These are phyloP conservation scores for Cremastobaeus sp. DNA, from an alignment of 2,888 invertebrate species.

Conservation along the genomic window DNA sequence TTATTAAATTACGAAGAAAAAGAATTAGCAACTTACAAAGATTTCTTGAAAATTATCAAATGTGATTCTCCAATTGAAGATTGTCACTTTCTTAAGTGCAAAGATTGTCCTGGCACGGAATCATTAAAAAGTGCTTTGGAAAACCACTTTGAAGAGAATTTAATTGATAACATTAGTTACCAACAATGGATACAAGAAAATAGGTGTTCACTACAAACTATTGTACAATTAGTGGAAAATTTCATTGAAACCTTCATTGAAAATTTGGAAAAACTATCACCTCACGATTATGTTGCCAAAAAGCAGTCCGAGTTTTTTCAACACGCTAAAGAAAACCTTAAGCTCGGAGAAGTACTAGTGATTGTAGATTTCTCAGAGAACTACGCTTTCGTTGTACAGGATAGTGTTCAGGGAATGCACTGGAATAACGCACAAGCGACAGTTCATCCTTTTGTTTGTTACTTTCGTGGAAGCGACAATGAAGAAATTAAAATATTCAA, in stretches of 20 bases:
- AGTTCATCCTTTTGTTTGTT: constrained; percentile 4
- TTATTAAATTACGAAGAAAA: not conserved
- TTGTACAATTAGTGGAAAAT: constrained; percentile 46
- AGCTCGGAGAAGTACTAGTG: not conserved
- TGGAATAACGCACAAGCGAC: constrained; percentile 1
- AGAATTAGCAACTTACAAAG: not conserved
- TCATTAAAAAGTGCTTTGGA: not conserved
- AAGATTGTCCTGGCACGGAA: not conserved
- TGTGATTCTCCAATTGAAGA: constrained; percentile 1
- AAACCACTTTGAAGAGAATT: not conserved
- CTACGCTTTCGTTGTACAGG: not conserved
- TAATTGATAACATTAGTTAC: constrained; percentile 35
- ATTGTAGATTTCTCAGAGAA: not conserved
- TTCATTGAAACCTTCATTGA: constrained; percentile 50
- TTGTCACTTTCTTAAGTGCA: not conserved
- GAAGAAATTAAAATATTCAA: not conserved
- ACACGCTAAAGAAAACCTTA: not conserved
- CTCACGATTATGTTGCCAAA: constrained; percentile 35
- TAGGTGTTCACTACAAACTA: constrained; percentile 48
- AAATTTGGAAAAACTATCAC: constrained; percentile 38
- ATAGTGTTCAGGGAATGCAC: constrained; percentile 1
- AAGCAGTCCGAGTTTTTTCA: not conserved
- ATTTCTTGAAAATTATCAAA: not conserved
- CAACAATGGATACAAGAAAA: constrained; percentile 60
- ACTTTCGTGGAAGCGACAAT: not conserved